A percentile compares a stretch with the other conserved stretches of the same genome.
phyloP scores from a whole-genome alignment of 2,113 vertebrate genomes.

The Semnornis frantzii region DNA sequence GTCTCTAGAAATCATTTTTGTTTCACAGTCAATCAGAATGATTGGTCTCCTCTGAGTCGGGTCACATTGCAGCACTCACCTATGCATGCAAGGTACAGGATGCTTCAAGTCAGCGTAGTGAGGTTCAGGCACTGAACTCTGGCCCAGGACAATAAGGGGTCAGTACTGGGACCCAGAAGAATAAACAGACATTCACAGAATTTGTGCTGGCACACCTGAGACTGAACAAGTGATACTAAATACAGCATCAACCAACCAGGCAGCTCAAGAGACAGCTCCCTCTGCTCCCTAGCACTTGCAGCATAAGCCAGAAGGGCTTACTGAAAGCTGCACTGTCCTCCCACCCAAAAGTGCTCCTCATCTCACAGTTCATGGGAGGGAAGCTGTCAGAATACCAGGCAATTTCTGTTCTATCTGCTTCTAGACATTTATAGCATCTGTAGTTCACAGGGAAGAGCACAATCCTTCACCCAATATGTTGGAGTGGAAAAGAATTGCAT shows the following conservation, averaged over 20 bases:
- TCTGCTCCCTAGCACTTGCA: not conserved
- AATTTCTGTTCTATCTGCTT: not conserved
- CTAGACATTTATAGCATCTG: not conserved
- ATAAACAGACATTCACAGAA: not conserved
- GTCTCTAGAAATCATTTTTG: accelerated
- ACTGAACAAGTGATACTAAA: not conserved
- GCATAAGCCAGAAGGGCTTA: not conserved
- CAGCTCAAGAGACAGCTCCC: not conserved
- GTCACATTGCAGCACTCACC: not conserved
- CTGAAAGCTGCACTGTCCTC: not conserved
- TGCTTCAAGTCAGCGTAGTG: accelerated
- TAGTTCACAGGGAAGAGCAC: not conserved
- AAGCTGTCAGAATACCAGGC: not conserved
- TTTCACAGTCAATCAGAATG: not conserved
- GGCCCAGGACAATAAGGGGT: not conserved
- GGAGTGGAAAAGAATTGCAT: not conserved
- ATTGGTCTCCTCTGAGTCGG: not conserved
- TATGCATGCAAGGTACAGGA: not conserved
- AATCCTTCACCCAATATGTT: not conserved
- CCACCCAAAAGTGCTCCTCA: not conserved
- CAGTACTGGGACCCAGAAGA: not conserved
- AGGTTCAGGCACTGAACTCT: not conserved
- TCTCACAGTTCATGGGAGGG: not conserved
- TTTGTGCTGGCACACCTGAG: not conserved
- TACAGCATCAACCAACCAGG: not conserved